Conservation (phyloP, 2,888 invertebrate genomes). For the Lasioglossum morio region DNA sequence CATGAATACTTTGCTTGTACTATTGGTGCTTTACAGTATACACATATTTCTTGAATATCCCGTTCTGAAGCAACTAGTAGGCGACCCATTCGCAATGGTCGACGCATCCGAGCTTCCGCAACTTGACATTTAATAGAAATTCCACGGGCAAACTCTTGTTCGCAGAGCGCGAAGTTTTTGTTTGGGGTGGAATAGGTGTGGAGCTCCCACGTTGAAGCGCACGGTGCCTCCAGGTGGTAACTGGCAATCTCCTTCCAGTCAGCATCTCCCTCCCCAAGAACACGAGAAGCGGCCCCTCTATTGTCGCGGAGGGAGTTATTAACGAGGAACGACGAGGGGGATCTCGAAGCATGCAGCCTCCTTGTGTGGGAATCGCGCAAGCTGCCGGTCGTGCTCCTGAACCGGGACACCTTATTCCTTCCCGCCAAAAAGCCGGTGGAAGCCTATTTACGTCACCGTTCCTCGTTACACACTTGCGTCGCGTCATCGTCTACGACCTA, state of each 20-base stretch:
- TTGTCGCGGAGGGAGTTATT: conserved; percentile 72
- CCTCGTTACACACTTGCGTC: conserved; percentile 50
- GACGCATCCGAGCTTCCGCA: conserved; percentile 13
- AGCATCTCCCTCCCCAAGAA: conserved; percentile 64
- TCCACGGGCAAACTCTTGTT: conserved; percentile 12
- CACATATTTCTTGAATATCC: not conserved
- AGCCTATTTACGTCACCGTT: conserved; percentile 53
- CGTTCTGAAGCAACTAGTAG: not conserved
- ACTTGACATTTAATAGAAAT: conserved; percentile 50
- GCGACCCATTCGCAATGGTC: not conserved
- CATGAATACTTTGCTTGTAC: no score
- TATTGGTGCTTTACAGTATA: not conserved
- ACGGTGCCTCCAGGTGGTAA: conserved; percentile 76
- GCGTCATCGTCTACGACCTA: conserved; percentile 51
- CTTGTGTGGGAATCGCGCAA: conserved; percentile 78
- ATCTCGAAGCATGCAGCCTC: conserved; percentile 55
- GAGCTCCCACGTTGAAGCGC: conserved; percentile 78
- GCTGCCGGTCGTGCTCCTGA: conserved; percentile 72
- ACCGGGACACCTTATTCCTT: conserved; percentile 66
- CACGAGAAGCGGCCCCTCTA: conserved; percentile 63
- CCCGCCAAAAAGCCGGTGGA: conserved; percentile 68
- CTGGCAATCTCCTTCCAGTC: conserved; percentile 72
- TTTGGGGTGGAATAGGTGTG: conserved; percentile 74
- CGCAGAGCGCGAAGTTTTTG: conserved; percentile 4
- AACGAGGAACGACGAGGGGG: conserved; percentile 67